A percentile compares a stretch with the other conserved stretches of the same genome.
phyloP scores from a whole-genome alignment of 2,888 invertebrate genomes.

The Dusona sp. region DNA sequence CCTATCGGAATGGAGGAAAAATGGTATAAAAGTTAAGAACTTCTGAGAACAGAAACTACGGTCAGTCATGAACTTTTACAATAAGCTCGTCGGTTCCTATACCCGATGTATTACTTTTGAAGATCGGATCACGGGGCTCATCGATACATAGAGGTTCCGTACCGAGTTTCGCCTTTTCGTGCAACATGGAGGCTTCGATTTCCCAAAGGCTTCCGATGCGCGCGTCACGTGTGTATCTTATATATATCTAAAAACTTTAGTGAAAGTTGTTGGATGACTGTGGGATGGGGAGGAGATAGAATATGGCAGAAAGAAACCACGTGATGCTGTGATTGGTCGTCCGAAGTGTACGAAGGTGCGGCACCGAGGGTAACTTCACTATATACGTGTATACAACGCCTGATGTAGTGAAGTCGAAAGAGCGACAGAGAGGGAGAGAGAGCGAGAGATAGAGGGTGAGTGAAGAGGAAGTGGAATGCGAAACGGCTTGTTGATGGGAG shows the following conservation, averaged over 20 bases:
- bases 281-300: slow-evolving; percentile 40
- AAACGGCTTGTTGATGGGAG: slow-evolving; percentile 78
- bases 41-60: background rate
- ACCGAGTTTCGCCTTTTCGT: slow-evolving; percentile 23
- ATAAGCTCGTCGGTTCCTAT: slow-evolving; percentile 8
- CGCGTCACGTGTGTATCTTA: slow-evolving; percentile 39
- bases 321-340: slow-evolving; percentile 58
- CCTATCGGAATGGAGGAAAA: background rate
- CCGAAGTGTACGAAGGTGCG: slow-evolving; percentile 52
- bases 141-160: slow-evolving; percentile 10
- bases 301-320: slow-evolving; percentile 53
- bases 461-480: slow-evolving; percentile 56
- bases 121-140: slow-evolving; percentile 29
- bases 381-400: slow-evolving; percentile 20
- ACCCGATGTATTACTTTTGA: slow-evolving; percentile 15
- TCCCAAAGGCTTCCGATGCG: slow-evolving; percentile 52
- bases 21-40: slow-evolving; percentile 2
- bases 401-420: slow-evolving; percentile 31
- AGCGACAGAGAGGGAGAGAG: slow-evolving; percentile 31
- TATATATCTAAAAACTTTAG: slow-evolving; percentile 46
- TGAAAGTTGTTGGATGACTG: slow-evolving; percentile 43
- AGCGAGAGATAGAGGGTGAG: slow-evolving; percentile 48
- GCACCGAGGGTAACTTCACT: slow-evolving; percentile 26
- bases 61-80: slow-evolving; percentile 22
- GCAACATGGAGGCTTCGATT: slow-evolving; percentile 40